These are phyloP conservation scores for Pteropus alecto DNA, from an alignment of 2,113 vertebrate species.

Conservation along the genomic window DNA sequence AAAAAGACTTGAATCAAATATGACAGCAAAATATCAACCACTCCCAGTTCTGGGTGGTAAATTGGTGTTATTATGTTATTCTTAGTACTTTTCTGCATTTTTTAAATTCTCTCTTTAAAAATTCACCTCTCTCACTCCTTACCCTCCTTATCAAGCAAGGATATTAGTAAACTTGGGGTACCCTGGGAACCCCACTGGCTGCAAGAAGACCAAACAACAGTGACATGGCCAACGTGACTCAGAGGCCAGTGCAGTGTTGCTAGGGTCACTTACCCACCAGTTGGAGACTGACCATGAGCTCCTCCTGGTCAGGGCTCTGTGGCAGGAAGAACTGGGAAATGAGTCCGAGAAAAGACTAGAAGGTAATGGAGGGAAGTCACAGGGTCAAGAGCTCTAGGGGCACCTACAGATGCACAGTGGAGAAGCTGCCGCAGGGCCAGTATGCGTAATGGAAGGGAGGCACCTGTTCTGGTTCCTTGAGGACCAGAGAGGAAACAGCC, in stretches of 20 bases:
- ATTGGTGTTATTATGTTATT: neutral
- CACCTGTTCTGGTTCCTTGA: neutral
- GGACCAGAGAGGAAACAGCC: neutral
- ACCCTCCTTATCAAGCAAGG: neutral
- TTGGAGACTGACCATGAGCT: accelerated
- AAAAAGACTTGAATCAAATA: neutral
- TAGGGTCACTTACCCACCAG: neutral
- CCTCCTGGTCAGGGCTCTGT: neutral
- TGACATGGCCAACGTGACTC: neutral
- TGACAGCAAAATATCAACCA: neutral
- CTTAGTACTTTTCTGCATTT: neutral
- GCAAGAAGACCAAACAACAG: neutral
- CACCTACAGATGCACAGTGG: neutral
- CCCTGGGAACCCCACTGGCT: neutral
- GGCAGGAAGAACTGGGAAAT: neutral
- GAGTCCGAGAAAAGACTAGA: neutral
- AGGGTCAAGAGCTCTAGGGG: neutral
- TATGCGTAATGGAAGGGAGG: neutral
- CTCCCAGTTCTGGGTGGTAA: neutral
- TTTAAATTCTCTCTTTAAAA: neutral
- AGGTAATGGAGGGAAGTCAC: neutral
- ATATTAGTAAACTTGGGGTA: neutral
- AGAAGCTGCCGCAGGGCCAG: neutral
- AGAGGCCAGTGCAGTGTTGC: neutral
- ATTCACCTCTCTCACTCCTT: neutral